Percentiles rank a stretch among this genome's conserved stretches.
Conservation (phyloP, 2,113 vertebrate species). For the Egretta garzetta region DNA sequence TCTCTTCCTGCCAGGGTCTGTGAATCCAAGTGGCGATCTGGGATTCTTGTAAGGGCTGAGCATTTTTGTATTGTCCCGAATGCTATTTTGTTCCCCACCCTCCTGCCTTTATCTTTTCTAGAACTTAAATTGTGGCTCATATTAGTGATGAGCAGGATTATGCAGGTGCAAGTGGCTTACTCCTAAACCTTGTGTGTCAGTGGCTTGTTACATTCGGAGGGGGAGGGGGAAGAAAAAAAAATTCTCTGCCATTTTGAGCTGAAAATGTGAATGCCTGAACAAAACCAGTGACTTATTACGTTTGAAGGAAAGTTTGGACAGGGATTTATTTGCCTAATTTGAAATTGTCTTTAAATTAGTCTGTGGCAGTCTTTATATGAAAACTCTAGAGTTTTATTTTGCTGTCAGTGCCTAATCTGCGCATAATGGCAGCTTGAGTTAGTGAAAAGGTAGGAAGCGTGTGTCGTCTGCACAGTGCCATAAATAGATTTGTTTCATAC, state of each 20-base stretch:
- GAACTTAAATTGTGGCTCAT: background rate
- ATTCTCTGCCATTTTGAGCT: background rate
- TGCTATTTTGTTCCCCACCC: background rate
- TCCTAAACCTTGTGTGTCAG: background rate
- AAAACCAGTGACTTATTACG: background rate
- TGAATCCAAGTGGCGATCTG: background rate
- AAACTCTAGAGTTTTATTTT: background rate
- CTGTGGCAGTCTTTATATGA: background rate
- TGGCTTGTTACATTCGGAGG: background rate
- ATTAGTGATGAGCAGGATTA: background rate
- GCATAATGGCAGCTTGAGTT: background rate
- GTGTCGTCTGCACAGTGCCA: background rate
- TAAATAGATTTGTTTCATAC: background rate
- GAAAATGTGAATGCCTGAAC: background rate
- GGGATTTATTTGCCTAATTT: background rate
- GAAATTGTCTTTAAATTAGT: slow-evolving; percentile 1
- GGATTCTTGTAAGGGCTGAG: background rate
- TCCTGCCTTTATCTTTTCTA: background rate
- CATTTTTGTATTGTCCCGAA: background rate
- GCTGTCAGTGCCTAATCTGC: background rate
- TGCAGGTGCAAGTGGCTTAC: background rate
- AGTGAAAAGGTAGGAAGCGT: background rate
- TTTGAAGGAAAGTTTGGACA: background rate
- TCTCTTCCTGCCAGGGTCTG: background rate
- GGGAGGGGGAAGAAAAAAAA: background rate